phyloP scores from a whole-genome alignment of 1,140 invertebrate genomes.

The Mycetomoellerius zeteki region DNA sequence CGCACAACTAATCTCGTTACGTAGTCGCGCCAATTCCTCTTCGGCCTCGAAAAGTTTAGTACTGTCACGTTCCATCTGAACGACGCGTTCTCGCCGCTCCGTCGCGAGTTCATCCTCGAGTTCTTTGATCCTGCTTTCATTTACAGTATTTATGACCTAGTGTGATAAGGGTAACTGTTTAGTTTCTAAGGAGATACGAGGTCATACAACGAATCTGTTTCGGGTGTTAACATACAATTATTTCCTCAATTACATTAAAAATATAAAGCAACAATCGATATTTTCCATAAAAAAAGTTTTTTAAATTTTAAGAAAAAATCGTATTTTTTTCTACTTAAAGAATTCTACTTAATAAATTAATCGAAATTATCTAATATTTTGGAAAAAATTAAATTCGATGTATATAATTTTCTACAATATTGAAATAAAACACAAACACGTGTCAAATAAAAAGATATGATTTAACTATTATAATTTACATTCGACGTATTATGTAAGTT shows the following conservation, averaged over 20 bases:
- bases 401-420: slow-evolving; percentile 20
- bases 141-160: slow-evolving; percentile 86
- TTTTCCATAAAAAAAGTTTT: too few relatives aligned
- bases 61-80: slow-evolving; percentile 87
- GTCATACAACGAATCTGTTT: not conserved
- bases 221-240: slow-evolving; percentile 4
- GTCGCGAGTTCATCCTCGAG: slow-evolving; percentile 86
- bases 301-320: not conserved
- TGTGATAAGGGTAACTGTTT: slow-evolving; percentile 71
- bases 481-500: not conserved
- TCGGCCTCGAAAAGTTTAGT: slow-evolving; percentile 88
- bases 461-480: slow-evolving; percentile 6
- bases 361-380: not conserved
- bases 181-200: slow-evolving; percentile 24
- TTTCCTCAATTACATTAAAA: slow-evolving; percentile 11
- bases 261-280: not conserved
- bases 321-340: not conserved
- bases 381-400: not conserved
- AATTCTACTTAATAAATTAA: slow-evolving; percentile 11
- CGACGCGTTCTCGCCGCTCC: slow-evolving; percentile 84
- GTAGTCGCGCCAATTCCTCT: slow-evolving; percentile 86
- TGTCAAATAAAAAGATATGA: not conserved
- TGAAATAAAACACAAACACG: not conserved
- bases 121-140: slow-evolving; percentile 87
- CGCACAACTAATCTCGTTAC: slow-evolving; percentile 76